A percentile compares a stretch with the other conserved stretches of the same genome.
Evolutionary conservation across 2,888 invertebrate species (phyloP).

Genomic region (Yponomeuta plumbellus): DNA sequence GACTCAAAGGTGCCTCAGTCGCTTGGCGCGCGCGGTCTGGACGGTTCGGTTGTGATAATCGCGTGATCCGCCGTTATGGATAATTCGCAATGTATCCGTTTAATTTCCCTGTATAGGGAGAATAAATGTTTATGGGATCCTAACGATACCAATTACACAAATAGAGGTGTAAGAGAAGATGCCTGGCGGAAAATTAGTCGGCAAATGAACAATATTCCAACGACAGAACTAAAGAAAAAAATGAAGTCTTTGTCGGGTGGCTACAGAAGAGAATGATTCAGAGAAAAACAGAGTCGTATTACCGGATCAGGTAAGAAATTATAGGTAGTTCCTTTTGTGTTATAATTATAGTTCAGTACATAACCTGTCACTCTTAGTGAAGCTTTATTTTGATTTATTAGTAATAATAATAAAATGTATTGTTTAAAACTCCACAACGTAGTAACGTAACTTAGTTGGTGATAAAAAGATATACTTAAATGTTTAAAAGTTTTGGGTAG

Average conservation of each 20-base stretch:
- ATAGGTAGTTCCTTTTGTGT: constrained; percentile 15
- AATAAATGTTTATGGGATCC: no score
- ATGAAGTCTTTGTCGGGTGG: constrained; percentile 21
- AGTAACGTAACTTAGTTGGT: constrained; percentile 20
- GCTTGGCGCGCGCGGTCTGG: constrained; percentile 4
- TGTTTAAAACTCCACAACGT: constrained; percentile 22
- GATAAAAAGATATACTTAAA: constrained; percentile 20
- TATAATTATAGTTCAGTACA: constrained; percentile 20
- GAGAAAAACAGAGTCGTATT: constrained; percentile 20
- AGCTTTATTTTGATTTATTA: constrained; percentile 21
- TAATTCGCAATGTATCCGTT: constrained; percentile 4
- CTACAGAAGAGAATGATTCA: constrained; percentile 19
- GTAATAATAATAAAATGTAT: constrained; percentile 22
- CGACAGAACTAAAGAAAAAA: constrained; percentile 19
- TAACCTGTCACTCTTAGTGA: constrained; percentile 20
- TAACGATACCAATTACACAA: no score
- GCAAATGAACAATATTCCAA: constrained; percentile 16
- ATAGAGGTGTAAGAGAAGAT: no score
- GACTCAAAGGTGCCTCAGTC: background rate
- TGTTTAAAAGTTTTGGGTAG: constrained; percentile 8
- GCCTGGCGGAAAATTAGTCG: constrained; percentile 20
- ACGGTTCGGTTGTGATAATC: background rate
- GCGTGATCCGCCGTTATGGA: background rate
- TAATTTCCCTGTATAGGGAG: constrained; percentile 5
- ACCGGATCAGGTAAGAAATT: constrained; percentile 12